Base-by-base conservation (phyloP, 2,888 invertebrate genomes). In the Xanthorhoe designata region DNA sequence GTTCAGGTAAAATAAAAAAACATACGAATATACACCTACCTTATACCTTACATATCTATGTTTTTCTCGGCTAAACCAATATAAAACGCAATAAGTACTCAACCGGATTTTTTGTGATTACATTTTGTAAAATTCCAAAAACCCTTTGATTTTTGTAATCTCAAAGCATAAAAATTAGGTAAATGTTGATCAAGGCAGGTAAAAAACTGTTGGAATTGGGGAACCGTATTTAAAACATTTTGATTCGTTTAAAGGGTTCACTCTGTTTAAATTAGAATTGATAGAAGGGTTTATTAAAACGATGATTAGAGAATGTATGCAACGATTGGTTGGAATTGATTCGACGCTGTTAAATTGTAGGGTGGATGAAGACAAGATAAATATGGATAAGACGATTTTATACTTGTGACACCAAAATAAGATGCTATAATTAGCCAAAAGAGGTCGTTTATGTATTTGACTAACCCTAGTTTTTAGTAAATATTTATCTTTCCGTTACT, bases 261-360 rank as follows among this genome's bases (percentile, higher is more conserved):
- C 55, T 51, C 49, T 45, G 13, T 68, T 65, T 47, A 47, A 67
- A 68, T 72, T 70, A 59, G 56, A 63, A 61, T 60, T 64, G 38
- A 57, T 63, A 50, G 64, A 64, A 56, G 67, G 66, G 67, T 66
- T 72, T 71, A 70, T 70, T 69, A 70, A 64, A 65, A 55, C 45
- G 60, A 62, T 70, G 69, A 69, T 66, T 64, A 66, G 68, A 64
- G 70, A 70, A 68, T 66, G 67, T 68, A 64, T 69, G 67, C 70
- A 70, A 71, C 76, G 74, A 81, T 76, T 75, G 78, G 72, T 76
- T 75, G 66, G 78, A 80, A 82, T 84, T 84, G 81, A 84, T 83
- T 84, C 78, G 79, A 67, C 70, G 73, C 71, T 62, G 67, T 58
- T 74, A 66, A 61, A 55, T 64, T 61, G 56, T 61, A 53, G 61